These are phyloP conservation scores for Tetragnatha versicolor DNA, from an alignment of 1,140 invertebrate species.

Conservation along the genomic window DNA sequence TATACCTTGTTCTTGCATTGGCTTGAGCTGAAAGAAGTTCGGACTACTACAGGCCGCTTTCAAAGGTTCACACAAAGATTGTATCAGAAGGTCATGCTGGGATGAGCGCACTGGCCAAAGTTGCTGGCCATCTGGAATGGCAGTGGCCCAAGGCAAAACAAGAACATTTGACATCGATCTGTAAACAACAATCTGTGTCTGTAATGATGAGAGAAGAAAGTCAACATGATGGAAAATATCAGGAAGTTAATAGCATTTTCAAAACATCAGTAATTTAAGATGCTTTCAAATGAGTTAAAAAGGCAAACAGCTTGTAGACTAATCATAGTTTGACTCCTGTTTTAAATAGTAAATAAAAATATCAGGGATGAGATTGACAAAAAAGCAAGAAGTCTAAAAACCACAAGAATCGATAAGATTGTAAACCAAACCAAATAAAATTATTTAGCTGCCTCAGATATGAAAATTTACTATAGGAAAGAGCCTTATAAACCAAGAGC, in stretches of 20 bases:
- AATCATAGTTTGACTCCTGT: too few species aligned
- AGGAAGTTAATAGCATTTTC: neutral
- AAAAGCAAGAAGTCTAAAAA: too few species aligned
- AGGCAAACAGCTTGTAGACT: too few species aligned
- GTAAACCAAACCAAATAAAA: too few species aligned
- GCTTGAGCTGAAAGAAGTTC: conserved; percentile 25
- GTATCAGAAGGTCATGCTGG: conserved; percentile 59
- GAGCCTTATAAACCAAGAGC: too few species aligned
- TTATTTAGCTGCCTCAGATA: too few species aligned
- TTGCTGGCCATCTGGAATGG: conserved; percentile 64
- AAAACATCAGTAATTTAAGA: too few species aligned
- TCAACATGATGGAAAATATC: neutral
- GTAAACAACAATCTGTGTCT: conserved; percentile 66
- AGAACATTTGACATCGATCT: conserved; percentile 69
- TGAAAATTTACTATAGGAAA: too few species aligned
- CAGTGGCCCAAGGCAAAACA: conserved; percentile 68
- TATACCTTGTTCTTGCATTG: conserved; percentile 26
- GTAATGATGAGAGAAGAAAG: conserved; percentile 12
- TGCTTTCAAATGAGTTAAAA: too few species aligned
- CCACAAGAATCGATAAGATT: too few species aligned
- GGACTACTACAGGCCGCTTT: conserved; percentile 4
- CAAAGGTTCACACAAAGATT: conserved; percentile 54
- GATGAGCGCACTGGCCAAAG: conserved; percentile 65
- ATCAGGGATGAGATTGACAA: too few species aligned
- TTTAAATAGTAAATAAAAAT: neutral